Evolutionary conservation across 2,888 invertebrate genomes (phyloP).

Genomic region (Amaurobius ferox): DNA sequence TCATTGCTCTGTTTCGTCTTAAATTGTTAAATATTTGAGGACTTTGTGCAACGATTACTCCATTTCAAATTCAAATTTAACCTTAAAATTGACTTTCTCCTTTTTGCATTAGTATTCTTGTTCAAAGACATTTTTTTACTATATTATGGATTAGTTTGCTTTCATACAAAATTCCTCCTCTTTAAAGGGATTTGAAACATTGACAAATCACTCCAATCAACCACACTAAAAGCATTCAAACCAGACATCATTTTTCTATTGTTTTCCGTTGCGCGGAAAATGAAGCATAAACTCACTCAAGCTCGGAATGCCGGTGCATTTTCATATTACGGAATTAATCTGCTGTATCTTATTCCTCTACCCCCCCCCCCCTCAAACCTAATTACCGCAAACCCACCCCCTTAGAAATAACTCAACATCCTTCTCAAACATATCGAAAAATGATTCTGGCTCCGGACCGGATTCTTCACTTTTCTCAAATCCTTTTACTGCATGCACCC

Average conservation of each 20-base stretch:
- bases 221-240: neutral
- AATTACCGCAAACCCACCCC: neutral
- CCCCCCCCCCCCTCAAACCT: neutral
- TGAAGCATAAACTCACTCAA: neutral
- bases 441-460: constrained; percentile 1
- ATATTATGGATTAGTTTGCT: too few species aligned
- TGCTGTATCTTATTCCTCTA: neutral
- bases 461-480: constrained; percentile 9
- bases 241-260: neutral
- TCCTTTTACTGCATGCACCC: constrained; percentile 15
- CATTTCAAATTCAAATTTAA: too few species aligned
- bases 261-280: neutral
- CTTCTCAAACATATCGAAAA: constrained; percentile 12
- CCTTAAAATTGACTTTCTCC: too few species aligned
- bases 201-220: neutral
- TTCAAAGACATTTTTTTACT: too few species aligned
- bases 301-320: neutral
- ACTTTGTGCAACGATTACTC: too few species aligned
- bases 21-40: too few species aligned
- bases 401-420: constrained; percentile 15
- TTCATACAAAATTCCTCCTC: too few species aligned
- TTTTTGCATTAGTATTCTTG: too few species aligned
- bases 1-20: too few species aligned
- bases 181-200: too few species aligned
- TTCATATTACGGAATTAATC: neutral